Percentiles rank a stretch among this genome's conserved stretches.
These are phyloP conservation scores for Pseudonaja textilis DNA, from an alignment of 2,113 vertebrate genomes.

Conservation along the genomic window DNA sequence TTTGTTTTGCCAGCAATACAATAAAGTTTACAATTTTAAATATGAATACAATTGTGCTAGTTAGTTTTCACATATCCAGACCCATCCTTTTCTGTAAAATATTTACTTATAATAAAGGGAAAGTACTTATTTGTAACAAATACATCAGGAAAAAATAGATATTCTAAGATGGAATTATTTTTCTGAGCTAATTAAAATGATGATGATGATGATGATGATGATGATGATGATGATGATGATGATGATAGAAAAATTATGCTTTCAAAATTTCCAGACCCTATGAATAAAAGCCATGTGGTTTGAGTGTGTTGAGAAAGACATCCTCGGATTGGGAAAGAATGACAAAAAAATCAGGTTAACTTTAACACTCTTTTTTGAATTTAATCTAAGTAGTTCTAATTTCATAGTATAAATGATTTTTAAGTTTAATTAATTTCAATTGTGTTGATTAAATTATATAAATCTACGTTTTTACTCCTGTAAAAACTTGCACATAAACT, in stretches of 20 bases:
- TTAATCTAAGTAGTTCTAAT: not conserved
- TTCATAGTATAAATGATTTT: not conserved
- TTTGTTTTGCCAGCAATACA: slow-evolving; percentile 27
- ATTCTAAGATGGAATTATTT: not conserved
- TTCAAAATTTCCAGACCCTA: not conserved
- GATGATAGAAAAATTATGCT: not conserved
- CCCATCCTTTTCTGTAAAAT: slow-evolving; percentile 14
- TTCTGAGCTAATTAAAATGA: not conserved
- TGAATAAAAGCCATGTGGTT: not conserved
- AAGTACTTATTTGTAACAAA: not conserved
- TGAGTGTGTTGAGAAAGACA: not conserved
- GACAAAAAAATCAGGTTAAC: not conserved
- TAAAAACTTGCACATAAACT: not conserved
- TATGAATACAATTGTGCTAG: slow-evolving; percentile 9
- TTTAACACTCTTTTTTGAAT: not conserved
- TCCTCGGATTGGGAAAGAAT: not conserved
- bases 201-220: no score
- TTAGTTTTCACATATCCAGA: not conserved
- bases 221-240: no score
- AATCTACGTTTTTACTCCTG: not conserved
- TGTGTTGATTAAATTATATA: not conserved
- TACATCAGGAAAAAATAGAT: not conserved
- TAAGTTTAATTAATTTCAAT: not conserved
- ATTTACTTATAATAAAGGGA: not conserved
- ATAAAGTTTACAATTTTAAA: slow-evolving; percentile 58